These are phyloP conservation scores for Psylliodes chrysocephalus DNA, from an alignment of 2,888 invertebrate genomes.

Conservation along the genomic window DNA sequence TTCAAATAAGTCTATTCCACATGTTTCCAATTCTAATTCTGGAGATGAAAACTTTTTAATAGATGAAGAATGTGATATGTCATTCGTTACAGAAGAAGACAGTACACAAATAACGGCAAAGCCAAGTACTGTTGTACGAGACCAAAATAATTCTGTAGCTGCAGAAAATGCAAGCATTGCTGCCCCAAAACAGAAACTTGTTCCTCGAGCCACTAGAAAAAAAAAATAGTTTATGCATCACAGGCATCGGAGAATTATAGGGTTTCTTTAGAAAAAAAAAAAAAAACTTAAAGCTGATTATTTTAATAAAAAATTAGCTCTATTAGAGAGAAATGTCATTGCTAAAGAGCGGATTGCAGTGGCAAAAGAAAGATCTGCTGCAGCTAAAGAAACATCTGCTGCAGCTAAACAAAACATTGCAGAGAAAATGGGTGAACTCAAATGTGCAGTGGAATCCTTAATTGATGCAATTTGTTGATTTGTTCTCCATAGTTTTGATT, in stretches of 20 bases:
- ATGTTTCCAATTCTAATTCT: too few species aligned
- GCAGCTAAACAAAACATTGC: neutral
- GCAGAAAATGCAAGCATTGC: too few species aligned
- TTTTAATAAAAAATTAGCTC: too few species aligned
- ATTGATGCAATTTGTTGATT: neutral
- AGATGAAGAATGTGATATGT: too few species aligned
- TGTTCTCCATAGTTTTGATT: too few species aligned
- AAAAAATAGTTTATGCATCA: constrained; percentile 24
- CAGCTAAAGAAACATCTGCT: constrained; percentile 3
- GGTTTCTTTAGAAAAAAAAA: constrained; percentile 9
- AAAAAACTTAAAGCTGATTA: neutral
- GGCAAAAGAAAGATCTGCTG: constrained; percentile 7
- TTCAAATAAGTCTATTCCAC: neutral
- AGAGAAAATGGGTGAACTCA: neutral
- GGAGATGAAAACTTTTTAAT: too few species aligned
- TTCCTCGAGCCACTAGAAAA: constrained; percentile 4
- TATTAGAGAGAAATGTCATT: neutral
- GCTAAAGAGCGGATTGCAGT: constrained; percentile 1
- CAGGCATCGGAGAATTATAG: constrained; percentile 17
- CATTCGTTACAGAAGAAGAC: too few species aligned
- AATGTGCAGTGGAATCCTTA: neutral
- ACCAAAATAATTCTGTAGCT: too few species aligned
- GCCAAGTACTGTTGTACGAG: too few species aligned
- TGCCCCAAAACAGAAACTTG: too few species aligned
- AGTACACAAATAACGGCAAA: too few species aligned